Conservation (phyloP, 1,140 invertebrate genomes). For the Lepeophtheirus salmonis region DNA sequence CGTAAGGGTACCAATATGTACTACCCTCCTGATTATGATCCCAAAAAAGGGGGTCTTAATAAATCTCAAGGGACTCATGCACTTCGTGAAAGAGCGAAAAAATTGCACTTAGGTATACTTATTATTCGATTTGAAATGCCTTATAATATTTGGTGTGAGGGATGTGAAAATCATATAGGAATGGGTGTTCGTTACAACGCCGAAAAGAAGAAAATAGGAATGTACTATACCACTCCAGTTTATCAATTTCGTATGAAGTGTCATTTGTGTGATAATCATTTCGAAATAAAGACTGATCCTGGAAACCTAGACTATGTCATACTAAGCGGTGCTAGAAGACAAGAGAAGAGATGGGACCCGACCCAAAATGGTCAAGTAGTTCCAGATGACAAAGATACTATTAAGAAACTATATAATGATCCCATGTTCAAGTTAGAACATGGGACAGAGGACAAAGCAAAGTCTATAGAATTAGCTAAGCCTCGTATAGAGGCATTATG, state of each 20-base stretch:
- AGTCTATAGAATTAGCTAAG: constrained; percentile 44
- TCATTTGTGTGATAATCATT: constrained; percentile 89
- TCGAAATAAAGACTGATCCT: constrained; percentile 97
- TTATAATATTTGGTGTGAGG: constrained; percentile 98
- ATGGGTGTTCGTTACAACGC: constrained; percentile 98
- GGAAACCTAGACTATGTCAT: constrained; percentile 95
- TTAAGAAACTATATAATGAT: constrained; percentile 70
- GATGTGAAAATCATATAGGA: constrained; percentile 93
- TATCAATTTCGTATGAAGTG: constrained; percentile 99
- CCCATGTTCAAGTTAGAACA: constrained; percentile 91
- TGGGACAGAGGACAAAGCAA: constrained; percentile 53
- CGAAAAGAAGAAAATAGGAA: constrained; percentile 89
- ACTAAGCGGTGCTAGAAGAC: constrained; percentile 73
- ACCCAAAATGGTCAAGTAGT: constrained; percentile 82
- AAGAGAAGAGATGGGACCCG: constrained; percentile 96
- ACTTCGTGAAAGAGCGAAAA: constrained; percentile 75
- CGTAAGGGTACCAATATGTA: constrained; percentile 93
- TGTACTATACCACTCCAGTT: constrained; percentile 93
- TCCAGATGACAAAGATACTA: constrained; percentile 67
- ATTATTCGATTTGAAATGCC: constrained; percentile 99
- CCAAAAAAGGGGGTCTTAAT: constrained; percentile 72
- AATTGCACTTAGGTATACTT: constrained; percentile 84
- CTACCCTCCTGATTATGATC: constrained; percentile 97
- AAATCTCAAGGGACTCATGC: constrained; percentile 83
- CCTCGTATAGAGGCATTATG: constrained; percentile 51